phyloP scores from a whole-genome alignment of 2,888 invertebrate genomes.

The Polietes domitor region DNA sequence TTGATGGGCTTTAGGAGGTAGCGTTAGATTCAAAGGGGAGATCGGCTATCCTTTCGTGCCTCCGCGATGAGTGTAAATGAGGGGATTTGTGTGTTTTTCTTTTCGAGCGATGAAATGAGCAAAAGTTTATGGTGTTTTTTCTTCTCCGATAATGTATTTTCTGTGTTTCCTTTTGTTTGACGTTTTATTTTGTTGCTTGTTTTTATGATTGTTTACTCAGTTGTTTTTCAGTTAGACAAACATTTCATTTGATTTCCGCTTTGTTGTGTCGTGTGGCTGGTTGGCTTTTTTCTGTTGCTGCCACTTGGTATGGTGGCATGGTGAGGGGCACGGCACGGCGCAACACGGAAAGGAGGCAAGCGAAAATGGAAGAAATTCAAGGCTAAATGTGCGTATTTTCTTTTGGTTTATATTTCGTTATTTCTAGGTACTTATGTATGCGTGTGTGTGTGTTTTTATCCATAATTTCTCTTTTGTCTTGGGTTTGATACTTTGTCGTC shows the following conservation, averaged over 20 bases:
- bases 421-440: not conserved
- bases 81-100: not conserved
- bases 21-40: not conserved
- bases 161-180: slow-evolving; percentile 24
- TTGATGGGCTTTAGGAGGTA: not conserved
- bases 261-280: not conserved
- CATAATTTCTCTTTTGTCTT: not conserved
- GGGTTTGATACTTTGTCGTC: no score
- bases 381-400: slow-evolving; percentile 47
- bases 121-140: not conserved
- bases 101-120: not conserved
- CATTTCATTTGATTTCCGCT: slow-evolving; percentile 37
- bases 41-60: not conserved
- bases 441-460: not conserved
- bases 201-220: slow-evolving; percentile 32
- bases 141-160: slow-evolving; percentile 9
- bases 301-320: not conserved
- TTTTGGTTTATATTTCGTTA: slow-evolving; percentile 4
- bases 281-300: not conserved
- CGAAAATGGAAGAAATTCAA: slow-evolving; percentile 33
- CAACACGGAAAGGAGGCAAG: slow-evolving; percentile 1
- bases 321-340: not conserved
- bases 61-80: not conserved
- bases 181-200: slow-evolving; percentile 22
- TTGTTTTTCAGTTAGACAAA: slow-evolving; percentile 27